Conservation (phyloP, 2,888 invertebrate genomes). For the Dascillus cervinus region DNA sequence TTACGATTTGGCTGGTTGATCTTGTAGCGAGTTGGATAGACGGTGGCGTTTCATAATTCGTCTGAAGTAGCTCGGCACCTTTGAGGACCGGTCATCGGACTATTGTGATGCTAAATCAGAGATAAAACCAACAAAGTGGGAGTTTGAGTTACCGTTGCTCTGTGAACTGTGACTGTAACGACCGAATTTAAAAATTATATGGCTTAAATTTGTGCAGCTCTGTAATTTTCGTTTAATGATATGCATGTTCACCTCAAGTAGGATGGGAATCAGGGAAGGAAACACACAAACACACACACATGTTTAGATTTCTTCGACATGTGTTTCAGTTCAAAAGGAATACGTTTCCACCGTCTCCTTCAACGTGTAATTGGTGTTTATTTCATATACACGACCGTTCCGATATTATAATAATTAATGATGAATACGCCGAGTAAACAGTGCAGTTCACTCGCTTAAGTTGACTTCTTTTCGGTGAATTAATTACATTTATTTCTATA, state of each 20-base stretch:
- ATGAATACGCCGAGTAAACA: too few relatives aligned
- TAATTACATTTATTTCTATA: too few relatives aligned
- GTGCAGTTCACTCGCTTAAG: too few relatives aligned
- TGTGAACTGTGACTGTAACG: slow-evolving; percentile 33
- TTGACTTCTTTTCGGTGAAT: too few relatives aligned
- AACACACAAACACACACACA: slow-evolving; percentile 22
- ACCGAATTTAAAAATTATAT: slow-evolving; percentile 33
- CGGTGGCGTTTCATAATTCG: slow-evolving; percentile 24
- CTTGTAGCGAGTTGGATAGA: slow-evolving; percentile 21
- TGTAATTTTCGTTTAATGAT: slow-evolving; percentile 33
- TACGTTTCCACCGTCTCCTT: slow-evolving; percentile 10
- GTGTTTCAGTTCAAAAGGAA: slow-evolving; percentile 21
- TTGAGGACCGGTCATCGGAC: slow-evolving; percentile 24
- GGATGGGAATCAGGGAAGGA: slow-evolving; percentile 26
- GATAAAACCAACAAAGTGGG: slow-evolving; percentile 21
- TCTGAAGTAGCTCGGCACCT: slow-evolving; percentile 23
- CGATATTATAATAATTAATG: too few relatives aligned
- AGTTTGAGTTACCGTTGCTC: slow-evolving; percentile 22
- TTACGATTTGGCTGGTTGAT: slow-evolving; percentile 31
- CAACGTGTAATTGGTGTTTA: slow-evolving; percentile 25
- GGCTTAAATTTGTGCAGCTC: slow-evolving; percentile 23
- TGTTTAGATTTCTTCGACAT: slow-evolving; percentile 27
- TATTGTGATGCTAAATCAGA: slow-evolving; percentile 26
- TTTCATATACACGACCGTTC: too few relatives aligned
- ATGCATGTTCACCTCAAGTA: slow-evolving; percentile 30